These are phyloP conservation scores for Diabrotica virgifera DNA, from an alignment of 1,140 invertebrate genomes.

Conservation along the genomic window DNA sequence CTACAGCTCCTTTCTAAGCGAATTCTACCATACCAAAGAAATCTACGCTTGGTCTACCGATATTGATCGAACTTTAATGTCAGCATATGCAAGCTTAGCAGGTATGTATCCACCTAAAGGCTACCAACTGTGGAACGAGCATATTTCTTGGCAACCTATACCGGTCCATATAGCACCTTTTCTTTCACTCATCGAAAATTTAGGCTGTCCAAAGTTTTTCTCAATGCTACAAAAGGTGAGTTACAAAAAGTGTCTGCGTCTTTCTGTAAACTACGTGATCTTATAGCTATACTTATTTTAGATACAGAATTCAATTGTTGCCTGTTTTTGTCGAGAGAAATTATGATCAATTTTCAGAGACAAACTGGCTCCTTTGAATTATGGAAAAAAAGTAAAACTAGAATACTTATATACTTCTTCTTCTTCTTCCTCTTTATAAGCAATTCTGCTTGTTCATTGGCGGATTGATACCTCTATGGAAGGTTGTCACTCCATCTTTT, in stretches of 20 bases:
- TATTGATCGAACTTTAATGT: conserved; percentile 85
- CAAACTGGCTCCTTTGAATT: too few relatives aligned
- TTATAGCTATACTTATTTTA: too few relatives aligned
- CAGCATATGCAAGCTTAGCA: conserved; percentile 76
- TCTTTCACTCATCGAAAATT: conserved; percentile 56
- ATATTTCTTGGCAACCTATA: conserved; percentile 82
- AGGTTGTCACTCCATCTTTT: too few relatives aligned
- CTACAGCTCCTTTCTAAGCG: conserved; percentile 59
- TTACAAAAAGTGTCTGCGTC: conserved; percentile 56
- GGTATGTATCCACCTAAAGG: conserved; percentile 70
- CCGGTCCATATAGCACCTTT: conserved; percentile 74
- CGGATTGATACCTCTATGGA: too few relatives aligned
- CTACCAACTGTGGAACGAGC: conserved; percentile 63
- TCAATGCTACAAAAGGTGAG: conserved; percentile 56
- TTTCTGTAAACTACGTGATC: conserved; percentile 56
- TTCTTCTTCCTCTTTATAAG: too few relatives aligned
- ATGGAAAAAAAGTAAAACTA: too few relatives aligned
- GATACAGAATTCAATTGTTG: conserved; percentile 52
- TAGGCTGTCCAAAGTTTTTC: conserved; percentile 63
- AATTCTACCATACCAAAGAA: conserved; percentile 49
- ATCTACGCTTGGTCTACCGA: conserved; percentile 65
- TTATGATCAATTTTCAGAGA: conserved; percentile 60
- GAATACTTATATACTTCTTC: too few relatives aligned
- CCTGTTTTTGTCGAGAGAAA: conserved; percentile 50
- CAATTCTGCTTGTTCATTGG: too few relatives aligned